Conservation (phyloP, 2,113 vertebrate species). For the Maccullochella peelii region DNA sequence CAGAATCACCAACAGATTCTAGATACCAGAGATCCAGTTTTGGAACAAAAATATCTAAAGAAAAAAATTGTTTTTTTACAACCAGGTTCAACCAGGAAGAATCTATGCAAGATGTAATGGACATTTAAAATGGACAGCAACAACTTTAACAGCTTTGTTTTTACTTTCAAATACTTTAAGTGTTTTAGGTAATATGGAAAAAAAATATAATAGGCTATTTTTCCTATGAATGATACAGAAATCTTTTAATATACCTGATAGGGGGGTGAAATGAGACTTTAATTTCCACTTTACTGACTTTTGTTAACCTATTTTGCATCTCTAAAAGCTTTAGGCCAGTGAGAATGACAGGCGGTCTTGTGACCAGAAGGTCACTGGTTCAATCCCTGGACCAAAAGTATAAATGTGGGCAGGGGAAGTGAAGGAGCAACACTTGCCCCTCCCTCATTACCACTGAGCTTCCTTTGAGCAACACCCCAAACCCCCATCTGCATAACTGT, state of each 20-base stretch:
- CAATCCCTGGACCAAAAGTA: not conserved
- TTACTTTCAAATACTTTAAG: not conserved
- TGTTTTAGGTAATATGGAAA: not conserved
- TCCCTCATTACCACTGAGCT: not conserved
- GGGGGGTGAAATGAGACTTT: not conserved
- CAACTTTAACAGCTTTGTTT: not conserved
- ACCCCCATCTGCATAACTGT: not conserved
- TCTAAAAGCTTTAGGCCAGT: not conserved
- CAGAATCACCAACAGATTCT: not conserved
- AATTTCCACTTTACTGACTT: not conserved
- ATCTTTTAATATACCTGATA: not conserved
- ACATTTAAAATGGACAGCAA: not conserved
- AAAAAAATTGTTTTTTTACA: not conserved
- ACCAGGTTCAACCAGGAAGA: not conserved
- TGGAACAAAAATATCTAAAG: not conserved
- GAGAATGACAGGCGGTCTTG: not conserved
- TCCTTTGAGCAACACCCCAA: not conserved
- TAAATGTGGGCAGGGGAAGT: not conserved
- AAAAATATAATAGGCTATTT: not conserved
- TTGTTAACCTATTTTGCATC: not conserved
- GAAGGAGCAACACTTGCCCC: not conserved
- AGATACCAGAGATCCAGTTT: not conserved
- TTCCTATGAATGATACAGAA: not conserved
- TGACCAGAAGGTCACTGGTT: not conserved
- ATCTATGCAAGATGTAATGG: not conserved